Evolutionary conservation across 1,140 invertebrate species (phyloP), one percentile per base, ranked within the genome.

Genomic region (Zaprionus africanus): DNA sequence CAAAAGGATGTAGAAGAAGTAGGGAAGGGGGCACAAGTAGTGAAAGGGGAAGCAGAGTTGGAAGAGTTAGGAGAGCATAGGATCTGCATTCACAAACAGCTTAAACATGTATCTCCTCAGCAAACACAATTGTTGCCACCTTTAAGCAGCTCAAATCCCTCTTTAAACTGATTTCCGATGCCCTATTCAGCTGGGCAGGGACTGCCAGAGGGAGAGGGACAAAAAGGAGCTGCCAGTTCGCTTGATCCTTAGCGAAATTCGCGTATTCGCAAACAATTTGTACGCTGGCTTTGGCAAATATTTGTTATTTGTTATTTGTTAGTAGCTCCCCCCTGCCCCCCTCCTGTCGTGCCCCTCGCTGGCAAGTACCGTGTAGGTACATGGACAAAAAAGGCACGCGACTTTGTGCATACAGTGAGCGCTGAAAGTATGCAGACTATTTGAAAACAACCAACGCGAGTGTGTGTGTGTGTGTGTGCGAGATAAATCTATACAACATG

Each of bases 391-490:
- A 68, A 88, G 78, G 84, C 81, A 79, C 76, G 85, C 85, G 85
- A 90, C 79, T 90, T 90, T 90, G 85, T 85, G 72, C 46, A 51
- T 24, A 51, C 46, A 51, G 46, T 75, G 75, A 85, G 85, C 76
- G 54, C 60, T 81, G 64, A 90, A 90, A 90, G 85, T 90, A 90
- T 90, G 85, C 85, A 90, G 86, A 90, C 85, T 85, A 90, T 90
- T 82, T 88, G 85, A 85, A 88, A 88, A 88, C 84, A 87, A 77
- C 66, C 60, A 74, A 41, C 62, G 73, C 53, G 41, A 19, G 38
- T 24, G 43, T 17, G 9, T 26, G 59, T 22, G 22, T 22, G 46
- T 31, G 59, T 46, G 72, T 64, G 59, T 65, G 53, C 24, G 41
- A 64, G 76, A 70, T 75, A 73, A 75, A 81, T 87, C 73, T 74